These are phyloP conservation scores for Spongilla lacustris DNA, from an alignment of 37 sponge, comb jelly and placozoan species.

Conservation along the genomic window DNA sequence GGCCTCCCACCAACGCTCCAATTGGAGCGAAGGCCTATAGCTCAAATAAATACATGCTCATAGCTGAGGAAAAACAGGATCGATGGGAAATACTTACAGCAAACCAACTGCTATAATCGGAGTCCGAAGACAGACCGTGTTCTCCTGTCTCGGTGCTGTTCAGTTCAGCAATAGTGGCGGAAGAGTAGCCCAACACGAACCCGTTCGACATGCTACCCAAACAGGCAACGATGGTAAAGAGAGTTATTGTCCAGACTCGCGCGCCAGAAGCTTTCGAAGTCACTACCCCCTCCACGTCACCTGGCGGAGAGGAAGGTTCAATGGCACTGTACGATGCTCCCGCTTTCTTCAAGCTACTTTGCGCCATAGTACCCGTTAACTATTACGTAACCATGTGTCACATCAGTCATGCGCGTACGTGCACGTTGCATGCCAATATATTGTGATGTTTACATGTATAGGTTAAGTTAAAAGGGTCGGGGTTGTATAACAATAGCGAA, in stretches of 20 bases:
- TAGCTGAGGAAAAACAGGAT: not conserved
- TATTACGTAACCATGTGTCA: too few species aligned
- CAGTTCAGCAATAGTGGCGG: slow-evolving; percentile 39
- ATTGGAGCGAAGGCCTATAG: slow-evolving; percentile 38
- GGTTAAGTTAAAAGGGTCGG: too few species aligned
- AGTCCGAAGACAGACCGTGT: not conserved
- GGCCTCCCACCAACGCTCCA: slow-evolving; percentile 69
- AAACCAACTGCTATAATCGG: slow-evolving; percentile 2
- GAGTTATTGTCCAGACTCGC: slow-evolving; percentile 25
- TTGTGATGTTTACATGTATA: too few species aligned
- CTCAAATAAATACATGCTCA: not conserved
- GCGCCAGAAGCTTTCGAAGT: not conserved
- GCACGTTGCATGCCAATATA: too few species aligned
- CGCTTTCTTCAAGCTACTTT: not conserved
- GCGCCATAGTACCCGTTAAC: too few species aligned
- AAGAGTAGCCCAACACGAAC: slow-evolving; percentile 48
- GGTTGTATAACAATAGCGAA: too few species aligned
- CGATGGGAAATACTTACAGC: not conserved
- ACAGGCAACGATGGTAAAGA: slow-evolving; percentile 47
- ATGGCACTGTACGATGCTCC: not conserved
- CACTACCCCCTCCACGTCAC: not conserved
- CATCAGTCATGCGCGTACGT: too few species aligned
- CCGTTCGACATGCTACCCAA: slow-evolving; percentile 41
- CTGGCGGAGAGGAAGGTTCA: not conserved
- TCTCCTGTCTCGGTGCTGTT: not conserved